Conservation (phyloP, 2,113 vertebrate species). For the Rhineura floridana region DNA sequence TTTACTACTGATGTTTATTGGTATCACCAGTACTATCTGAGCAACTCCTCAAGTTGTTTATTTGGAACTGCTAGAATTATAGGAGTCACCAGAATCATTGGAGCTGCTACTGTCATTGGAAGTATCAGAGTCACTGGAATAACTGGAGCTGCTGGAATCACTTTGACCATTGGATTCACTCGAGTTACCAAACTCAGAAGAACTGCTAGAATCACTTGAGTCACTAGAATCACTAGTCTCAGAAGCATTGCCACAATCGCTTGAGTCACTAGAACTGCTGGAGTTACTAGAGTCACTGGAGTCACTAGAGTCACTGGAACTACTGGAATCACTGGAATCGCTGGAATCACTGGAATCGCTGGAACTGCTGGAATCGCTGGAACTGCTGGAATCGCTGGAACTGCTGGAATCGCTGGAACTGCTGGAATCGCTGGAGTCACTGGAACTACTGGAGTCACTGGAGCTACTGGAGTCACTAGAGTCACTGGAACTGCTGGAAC, state of each 20-base stretch:
- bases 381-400: background rate
- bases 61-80: background rate
- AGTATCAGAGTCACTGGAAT: background rate
- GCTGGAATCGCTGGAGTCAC: background rate
- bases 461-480: background rate
- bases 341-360: background rate
- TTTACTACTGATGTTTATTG: background rate
- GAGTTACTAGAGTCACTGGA: background rate
- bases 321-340: background rate
- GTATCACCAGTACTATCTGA: background rate
- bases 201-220: background rate
- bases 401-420: background rate
- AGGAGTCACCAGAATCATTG: background rate
- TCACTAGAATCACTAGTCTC: background rate
- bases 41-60: background rate
- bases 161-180: background rate
- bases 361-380: background rate
- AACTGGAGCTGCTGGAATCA: background rate
- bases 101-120: background rate
- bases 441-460: background rate
- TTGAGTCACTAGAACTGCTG: background rate
- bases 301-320: background rate
- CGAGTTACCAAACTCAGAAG: background rate
- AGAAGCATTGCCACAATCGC: background rate
- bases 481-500: background rate